Evolutionary conservation across 2,113 vertebrate species (phyloP).

Genomic region (Hippopotamus amphibius): DNA sequence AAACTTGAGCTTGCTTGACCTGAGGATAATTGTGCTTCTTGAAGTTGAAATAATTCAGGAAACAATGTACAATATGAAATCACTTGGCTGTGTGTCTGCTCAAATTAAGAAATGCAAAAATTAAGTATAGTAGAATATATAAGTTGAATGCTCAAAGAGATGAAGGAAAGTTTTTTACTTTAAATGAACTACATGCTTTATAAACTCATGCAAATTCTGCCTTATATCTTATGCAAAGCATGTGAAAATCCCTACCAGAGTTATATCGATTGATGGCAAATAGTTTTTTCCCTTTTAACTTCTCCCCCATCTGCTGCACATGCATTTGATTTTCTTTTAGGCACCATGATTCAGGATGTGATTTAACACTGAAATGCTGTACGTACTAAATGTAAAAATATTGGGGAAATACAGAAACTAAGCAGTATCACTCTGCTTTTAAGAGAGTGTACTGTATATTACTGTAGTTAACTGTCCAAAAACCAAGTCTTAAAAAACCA

Average conservation of each 20-base stretch:
- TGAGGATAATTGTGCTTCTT: constrained; percentile 13
- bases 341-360: constrained; percentile 55
- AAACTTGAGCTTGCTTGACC: constrained; percentile 50
- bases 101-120: constrained; percentile 48
- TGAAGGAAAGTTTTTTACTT: constrained; percentile 28
- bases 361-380: constrained; percentile 58
- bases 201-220: constrained; percentile 31
- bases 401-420: constrained; percentile 36
- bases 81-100: constrained; percentile 44
- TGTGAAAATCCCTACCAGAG: constrained; percentile 51
- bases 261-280: constrained; percentile 35
- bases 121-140: constrained; percentile 40
- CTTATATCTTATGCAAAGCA: constrained; percentile 34
- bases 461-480: not conserved
- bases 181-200: not conserved
- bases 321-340: constrained; percentile 64
- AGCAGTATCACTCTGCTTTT: constrained; percentile 17
- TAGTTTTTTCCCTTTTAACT: constrained; percentile 53
- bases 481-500: not conserved
- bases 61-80: not conserved
- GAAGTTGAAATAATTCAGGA: constrained; percentile 63
- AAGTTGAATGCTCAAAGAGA: constrained; percentile 42
- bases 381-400: constrained; percentile 58
- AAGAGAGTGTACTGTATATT: not conserved
- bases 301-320: constrained; percentile 55